Base-by-base conservation (phyloP, 2,113 vertebrate genomes). In the Phylloscopus trochilus region DNA sequence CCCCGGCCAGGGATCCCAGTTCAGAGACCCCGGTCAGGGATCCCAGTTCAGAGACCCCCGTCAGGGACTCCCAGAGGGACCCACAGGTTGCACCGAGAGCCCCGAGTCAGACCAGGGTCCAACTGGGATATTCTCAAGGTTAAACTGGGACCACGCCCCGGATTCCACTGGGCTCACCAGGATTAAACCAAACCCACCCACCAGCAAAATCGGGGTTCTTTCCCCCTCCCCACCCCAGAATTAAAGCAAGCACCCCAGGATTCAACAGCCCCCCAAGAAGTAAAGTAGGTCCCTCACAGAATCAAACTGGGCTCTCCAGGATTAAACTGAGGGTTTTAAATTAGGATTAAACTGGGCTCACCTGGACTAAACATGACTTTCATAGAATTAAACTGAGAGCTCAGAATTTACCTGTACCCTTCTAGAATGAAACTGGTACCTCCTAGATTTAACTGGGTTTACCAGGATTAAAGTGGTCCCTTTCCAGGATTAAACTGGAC, bases 161-260 rank as follows among this genome's bases (percentile, higher is more conserved):
- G 11, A 13, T 47, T 24, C 24, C 43, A 0, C 20, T 19, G 59
- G 5, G 18, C 13, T 81, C 19, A 14, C 10, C 10, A 21, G 60
- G 9, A 30, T 21, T 52, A n/a, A 75, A 27, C 30, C 41, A 15
- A 16, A 7, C 2, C 3, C 1, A 0, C 11, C 51, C 31, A 26
- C 3, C 22, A 35, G 11, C 14, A 46, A 56, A 68, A 33, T 0
- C 3, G 11, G 27, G 53, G 28, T 10, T 39, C 37, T 3, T 10
- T 5, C 7, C 9, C 14, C 8, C n/a, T n/a, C n/a, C n/a, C n/a
- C n/a, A n/a, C n/a, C 17, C 17, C 13, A 1, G 10, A 28, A n/a
- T 53, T n/a, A 24, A 78, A 33, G 8, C 1, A 3, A 17, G 7
- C 3, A 7, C 46, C 21, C 21, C 4, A 3, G 44, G 5, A 21